A percentile compares a stretch with the other conserved stretches of the same genome.
Conservation (phyloP, 2,797 vertebrate genomes). For the Poeciliopsis gracilis region DNA sequence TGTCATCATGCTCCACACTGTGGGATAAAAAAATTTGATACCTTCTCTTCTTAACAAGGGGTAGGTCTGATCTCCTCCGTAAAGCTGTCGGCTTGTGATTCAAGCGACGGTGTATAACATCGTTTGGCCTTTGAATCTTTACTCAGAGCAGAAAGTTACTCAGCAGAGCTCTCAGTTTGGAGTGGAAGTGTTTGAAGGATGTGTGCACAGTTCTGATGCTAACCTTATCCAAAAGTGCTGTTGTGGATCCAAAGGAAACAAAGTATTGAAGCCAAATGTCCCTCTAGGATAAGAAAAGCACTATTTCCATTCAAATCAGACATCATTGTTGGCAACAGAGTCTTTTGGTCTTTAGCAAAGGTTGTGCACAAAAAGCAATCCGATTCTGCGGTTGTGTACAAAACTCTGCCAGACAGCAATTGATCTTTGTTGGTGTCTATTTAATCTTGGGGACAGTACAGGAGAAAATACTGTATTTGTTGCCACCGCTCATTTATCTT, state of each 20-base stretch:
- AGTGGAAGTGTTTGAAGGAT: not conserved
- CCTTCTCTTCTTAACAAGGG: conserved; percentile 9
- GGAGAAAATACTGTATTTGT: not conserved
- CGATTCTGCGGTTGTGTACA: not conserved
- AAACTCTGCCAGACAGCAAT: not conserved
- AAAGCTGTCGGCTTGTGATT: not conserved
- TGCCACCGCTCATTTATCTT: not conserved
- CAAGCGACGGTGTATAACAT: not conserved
- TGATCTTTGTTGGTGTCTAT: not conserved
- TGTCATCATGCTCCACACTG: conserved; percentile 8
- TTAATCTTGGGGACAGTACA: not conserved
- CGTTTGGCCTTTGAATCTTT: conserved; percentile 2
- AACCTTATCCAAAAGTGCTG: not conserved
- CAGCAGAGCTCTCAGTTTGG: not conserved
- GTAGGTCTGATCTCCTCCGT: conserved; percentile 2
- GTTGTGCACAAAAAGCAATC: not conserved
- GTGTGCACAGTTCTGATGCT: not conserved
- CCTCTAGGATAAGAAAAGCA: too few species aligned
- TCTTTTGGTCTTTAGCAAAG: not conserved
- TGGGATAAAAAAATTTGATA: not conserved
- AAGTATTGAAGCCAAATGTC: not conserved
- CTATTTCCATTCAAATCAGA: not conserved
- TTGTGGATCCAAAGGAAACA: not conserved
- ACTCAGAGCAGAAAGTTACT: not conserved
- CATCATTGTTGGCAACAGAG: not conserved